Conservation (phyloP, 2,888 invertebrate species). For the Rhingia campestris region DNA sequence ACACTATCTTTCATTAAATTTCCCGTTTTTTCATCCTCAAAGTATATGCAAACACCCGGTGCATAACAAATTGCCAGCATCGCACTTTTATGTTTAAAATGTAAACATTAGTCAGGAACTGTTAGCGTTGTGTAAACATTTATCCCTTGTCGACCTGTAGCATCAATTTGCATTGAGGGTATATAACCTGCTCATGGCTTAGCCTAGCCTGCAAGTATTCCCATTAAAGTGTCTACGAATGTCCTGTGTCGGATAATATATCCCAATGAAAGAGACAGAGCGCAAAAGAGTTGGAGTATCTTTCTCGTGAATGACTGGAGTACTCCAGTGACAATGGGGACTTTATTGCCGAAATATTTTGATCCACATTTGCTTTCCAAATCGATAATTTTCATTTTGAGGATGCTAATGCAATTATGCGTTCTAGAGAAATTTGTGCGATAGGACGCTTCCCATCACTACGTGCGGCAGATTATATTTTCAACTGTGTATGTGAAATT, state of each 20-base stretch:
- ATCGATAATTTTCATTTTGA: too few species aligned
- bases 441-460: too few species aligned
- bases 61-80: conserved; percentile 11
- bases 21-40: neutral
- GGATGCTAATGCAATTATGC: too few species aligned
- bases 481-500: too few species aligned
- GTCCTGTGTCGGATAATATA: neutral
- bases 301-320: neutral
- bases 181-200: conserved; percentile 18
- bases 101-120: conserved; percentile 24
- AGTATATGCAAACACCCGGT: neutral
- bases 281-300: neutral
- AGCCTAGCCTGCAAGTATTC: conserved; percentile 6
- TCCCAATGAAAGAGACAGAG: neutral
- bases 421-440: too few species aligned
- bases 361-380: too few species aligned
- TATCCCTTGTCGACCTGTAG: conserved; percentile 2
- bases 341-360: too few species aligned
- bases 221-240: conserved; percentile 5
- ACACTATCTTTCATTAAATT: neutral
- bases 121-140: conserved; percentile 12
- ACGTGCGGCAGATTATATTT: too few species aligned
- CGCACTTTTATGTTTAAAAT: conserved; percentile 25
- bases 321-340: too few species aligned
- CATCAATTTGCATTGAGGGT: conserved; percentile 23